Conservation (phyloP, 2,797 vertebrate genomes). For the Rhinophrynus dorsalis region DNA sequence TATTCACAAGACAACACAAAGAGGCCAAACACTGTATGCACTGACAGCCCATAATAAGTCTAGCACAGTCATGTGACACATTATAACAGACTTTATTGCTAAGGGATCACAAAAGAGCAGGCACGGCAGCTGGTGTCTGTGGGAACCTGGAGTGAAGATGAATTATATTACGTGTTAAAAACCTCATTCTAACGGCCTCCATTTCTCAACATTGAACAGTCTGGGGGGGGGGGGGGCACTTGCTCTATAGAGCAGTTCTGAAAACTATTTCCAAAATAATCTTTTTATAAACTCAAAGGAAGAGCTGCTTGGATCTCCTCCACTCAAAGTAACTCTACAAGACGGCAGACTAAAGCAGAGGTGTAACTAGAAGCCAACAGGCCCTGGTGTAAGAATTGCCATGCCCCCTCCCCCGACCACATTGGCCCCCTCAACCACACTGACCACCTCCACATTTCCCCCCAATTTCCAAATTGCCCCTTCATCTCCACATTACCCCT, state of each 20-base stretch:
- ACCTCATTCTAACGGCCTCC: not conserved
- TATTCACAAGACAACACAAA: not conserved
- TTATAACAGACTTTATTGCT: not conserved
- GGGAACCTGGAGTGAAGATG: slow-evolving; percentile 1
- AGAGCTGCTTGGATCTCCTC: not conserved
- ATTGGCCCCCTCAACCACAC: too few relatives aligned
- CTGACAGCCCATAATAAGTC: not conserved
- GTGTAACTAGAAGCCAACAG: too few relatives aligned
- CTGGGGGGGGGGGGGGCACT: not conserved
- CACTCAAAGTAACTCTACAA: not conserved
- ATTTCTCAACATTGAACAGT: not conserved
- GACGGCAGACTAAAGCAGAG: slow-evolving; percentile 20
- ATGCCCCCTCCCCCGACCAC: too few relatives aligned
- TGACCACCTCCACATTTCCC: too few relatives aligned
- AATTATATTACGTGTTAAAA: not conserved
- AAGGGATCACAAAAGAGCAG: not conserved
- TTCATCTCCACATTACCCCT: too few relatives aligned
- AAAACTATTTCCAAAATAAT: slow-evolving; percentile 5
- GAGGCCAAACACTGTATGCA: not conserved
- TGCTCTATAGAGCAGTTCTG: not conserved
- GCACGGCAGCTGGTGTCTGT: not conserved
- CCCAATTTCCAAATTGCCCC: too few relatives aligned
- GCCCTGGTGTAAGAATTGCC: too few relatives aligned
- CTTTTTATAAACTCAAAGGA: not conserved
- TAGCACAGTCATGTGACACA: not conserved